Conservation (phyloP, 2,797 vertebrate species). For the Pipistrellus nathusii region DNA sequence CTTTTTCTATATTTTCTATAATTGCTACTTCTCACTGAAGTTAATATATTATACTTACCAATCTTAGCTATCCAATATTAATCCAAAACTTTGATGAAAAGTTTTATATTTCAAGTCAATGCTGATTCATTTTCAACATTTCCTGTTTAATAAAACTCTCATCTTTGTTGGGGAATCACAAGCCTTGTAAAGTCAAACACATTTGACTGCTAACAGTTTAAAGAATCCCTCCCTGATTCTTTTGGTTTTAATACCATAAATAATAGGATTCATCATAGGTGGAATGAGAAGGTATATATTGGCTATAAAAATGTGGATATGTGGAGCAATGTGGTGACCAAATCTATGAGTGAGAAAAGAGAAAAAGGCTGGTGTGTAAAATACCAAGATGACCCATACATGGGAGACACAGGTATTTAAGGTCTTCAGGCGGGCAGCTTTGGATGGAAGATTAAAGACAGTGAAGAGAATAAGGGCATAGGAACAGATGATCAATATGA, state of each 20-base stretch:
- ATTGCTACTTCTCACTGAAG: neutral
- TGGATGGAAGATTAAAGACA: constrained; percentile 71
- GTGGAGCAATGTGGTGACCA: constrained; percentile 63
- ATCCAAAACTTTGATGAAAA: neutral
- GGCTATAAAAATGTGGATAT: constrained; percentile 73
- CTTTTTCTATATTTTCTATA: neutral
- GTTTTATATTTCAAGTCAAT: neutral
- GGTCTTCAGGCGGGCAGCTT: constrained; percentile 61
- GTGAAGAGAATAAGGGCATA: constrained; percentile 72
- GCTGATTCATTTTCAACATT: neutral
- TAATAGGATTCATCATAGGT: constrained; percentile 71
- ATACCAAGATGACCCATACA: constrained; percentile 68
- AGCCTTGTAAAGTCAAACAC: constrained; percentile 1
- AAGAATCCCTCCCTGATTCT: constrained; percentile 59
- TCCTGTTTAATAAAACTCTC: neutral
- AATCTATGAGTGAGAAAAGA: constrained; percentile 78
- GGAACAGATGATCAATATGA: constrained; percentile 74
- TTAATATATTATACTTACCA: neutral
- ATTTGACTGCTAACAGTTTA: constrained; percentile 38
- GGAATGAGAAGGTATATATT: constrained; percentile 66
- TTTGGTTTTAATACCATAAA: constrained; percentile 71
- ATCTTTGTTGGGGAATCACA: neutral
- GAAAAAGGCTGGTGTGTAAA: constrained; percentile 74
- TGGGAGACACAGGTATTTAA: constrained; percentile 77
- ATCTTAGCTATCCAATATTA: neutral